Conservation (phyloP, 2,113 vertebrate genomes). For the Otis tarda region DNA sequence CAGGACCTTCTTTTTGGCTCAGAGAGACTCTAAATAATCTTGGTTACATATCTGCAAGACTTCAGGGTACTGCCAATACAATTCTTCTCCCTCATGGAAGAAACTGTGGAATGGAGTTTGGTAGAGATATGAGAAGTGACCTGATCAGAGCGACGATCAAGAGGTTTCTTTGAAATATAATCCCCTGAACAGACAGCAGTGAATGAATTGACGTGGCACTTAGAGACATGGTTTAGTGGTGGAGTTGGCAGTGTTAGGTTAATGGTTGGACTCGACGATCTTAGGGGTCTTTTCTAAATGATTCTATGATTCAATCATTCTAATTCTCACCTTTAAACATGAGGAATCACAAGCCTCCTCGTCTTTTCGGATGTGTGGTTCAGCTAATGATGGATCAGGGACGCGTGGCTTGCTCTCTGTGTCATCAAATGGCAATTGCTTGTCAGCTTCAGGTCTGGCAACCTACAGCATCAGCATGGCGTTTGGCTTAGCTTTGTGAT, state of each 20-base stretch:
- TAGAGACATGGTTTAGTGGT: too few species aligned
- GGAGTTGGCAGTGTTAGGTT: too few species aligned
- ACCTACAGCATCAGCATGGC: background rate
- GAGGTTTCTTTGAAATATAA: background rate
- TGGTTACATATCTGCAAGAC: background rate
- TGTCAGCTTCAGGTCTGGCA: background rate
- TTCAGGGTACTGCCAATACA: background rate
- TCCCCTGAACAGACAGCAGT: too few species aligned
- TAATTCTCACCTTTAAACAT: conserved; percentile 36
- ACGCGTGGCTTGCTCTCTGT: background rate
- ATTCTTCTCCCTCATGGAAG: background rate
- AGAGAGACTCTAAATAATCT: background rate
- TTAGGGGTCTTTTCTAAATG: background rate
- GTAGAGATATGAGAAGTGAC: background rate
- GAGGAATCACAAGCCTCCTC: background rate
- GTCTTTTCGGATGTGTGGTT: background rate
- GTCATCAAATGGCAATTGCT: background rate
- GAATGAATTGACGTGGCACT: background rate
- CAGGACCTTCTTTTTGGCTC: background rate
- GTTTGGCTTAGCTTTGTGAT: background rate
- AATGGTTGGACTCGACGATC: background rate
- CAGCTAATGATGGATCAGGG: background rate
- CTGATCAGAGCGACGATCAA: background rate
- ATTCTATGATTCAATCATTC: too few species aligned
- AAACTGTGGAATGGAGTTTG: background rate